Percentiles rank a stretch among this genome's conserved stretches.
Evolutionary conservation across 1,140 invertebrate genomes (phyloP).

Genomic region (Anastrepha obliqua): DNA sequence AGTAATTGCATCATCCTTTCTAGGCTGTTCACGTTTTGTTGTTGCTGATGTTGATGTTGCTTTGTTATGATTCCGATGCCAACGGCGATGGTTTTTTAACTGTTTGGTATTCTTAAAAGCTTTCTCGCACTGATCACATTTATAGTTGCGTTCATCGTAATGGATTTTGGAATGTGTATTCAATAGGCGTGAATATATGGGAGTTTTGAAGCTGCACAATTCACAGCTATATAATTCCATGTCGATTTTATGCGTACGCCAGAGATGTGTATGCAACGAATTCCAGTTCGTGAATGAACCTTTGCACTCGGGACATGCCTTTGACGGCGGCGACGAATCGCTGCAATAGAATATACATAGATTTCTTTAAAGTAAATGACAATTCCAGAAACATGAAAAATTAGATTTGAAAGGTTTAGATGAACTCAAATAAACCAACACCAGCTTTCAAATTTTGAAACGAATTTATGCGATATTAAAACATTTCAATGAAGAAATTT

Average conservation of each 20-base stretch:
- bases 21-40: slow-evolving; percentile 74
- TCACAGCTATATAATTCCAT: slow-evolving; percentile 84
- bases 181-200: slow-evolving; percentile 78
- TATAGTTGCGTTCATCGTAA: slow-evolving; percentile 78
- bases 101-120: slow-evolving; percentile 86
- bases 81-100: slow-evolving; percentile 79
- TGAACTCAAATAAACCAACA: too few species aligned
- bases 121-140: slow-evolving; percentile 83
- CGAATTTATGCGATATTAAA: too few species aligned
- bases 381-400: too few species aligned
- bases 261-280: slow-evolving; percentile 83
- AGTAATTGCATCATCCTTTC: slow-evolving; percentile 76
- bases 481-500: too few species aligned
- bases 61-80: slow-evolving; percentile 74
- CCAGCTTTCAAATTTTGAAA: too few species aligned
- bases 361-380: too few species aligned
- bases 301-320: slow-evolving; percentile 82
- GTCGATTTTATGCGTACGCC: slow-evolving; percentile 84
- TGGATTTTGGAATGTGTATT: slow-evolving; percentile 84
- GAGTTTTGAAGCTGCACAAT: slow-evolving; percentile 80
- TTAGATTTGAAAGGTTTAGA: too few species aligned
- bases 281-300: slow-evolving; percentile 77
- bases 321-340: slow-evolving; percentile 72
- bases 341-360: slow-evolving; percentile 42
- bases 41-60: slow-evolving; percentile 79